Conservation (phyloP, 64 coral and sea anemone species). For the Catalaphyllia jardinei region DNA sequence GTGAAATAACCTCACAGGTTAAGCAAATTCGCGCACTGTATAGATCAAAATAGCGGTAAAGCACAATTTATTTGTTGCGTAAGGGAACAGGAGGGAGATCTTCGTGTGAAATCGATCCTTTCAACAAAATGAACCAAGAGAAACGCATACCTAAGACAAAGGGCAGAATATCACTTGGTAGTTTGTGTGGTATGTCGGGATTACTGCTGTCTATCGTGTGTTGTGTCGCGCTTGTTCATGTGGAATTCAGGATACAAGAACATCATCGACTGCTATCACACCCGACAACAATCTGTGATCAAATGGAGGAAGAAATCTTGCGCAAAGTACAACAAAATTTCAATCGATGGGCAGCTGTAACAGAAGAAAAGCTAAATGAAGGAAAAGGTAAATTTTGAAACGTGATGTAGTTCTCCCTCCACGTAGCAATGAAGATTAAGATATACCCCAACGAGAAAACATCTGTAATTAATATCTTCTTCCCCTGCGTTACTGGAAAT, state of each 20-base stretch:
- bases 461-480: no score
- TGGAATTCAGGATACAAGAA: neutral
- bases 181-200: neutral
- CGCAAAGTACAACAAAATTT: neutral
- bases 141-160: neutral
- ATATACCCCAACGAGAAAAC: no score
- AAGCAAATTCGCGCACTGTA: neutral
- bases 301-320: neutral
- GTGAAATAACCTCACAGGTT: no score
- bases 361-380: neutral
- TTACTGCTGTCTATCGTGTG: neutral
- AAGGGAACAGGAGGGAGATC: neutral
- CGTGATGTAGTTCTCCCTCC: no score
- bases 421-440: no score
- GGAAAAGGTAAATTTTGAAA: neutral
- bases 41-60: no score
- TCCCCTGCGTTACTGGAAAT: no score
- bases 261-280: conserved; percentile 1
- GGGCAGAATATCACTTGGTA: neutral
- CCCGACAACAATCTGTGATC: neutral
- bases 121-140: neutral
- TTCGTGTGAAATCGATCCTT: neutral
- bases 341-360: neutral
- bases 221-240: neutral
- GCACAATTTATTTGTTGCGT: no score